These are phyloP conservation scores for Xerus inauris DNA, from an alignment of 2,113 vertebrate genomes.

Conservation along the genomic window DNA sequence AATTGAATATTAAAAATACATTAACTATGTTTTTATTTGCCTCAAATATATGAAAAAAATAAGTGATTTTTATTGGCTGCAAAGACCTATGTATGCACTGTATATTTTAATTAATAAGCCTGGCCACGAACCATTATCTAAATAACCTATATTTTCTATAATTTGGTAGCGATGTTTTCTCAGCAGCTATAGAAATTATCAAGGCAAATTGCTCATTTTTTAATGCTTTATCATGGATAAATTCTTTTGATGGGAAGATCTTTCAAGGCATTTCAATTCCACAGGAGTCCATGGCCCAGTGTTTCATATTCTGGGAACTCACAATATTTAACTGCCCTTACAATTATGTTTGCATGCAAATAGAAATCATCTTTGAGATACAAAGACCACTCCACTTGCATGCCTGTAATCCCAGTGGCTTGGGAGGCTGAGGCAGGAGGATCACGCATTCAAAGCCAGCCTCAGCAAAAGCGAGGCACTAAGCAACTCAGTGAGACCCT, in stretches of 20 bases:
- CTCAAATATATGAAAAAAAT: not conserved
- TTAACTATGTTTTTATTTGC: not conserved
- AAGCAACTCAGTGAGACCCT: too few relatives aligned
- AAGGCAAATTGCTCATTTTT: not conserved
- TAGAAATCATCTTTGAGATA: not conserved
- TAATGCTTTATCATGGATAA: not conserved
- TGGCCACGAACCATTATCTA: not conserved
- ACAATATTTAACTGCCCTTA: not conserved
- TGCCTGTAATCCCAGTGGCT: too few relatives aligned
- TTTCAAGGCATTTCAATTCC: not conserved
- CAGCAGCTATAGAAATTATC: not conserved
- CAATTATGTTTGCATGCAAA: not conserved
- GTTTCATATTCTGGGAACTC: not conserved
- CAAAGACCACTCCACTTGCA: not conserved
- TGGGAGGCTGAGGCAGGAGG: too few relatives aligned
- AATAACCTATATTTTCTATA: not conserved
- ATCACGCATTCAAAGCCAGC: too few relatives aligned
- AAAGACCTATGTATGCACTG: not conserved
- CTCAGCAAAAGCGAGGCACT: too few relatives aligned
- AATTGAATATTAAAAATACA: not conserved
- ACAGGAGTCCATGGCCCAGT: not conserved
- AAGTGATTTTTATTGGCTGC: not conserved
- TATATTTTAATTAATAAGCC: not conserved
- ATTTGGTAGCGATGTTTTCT: slow-evolving; percentile 6
- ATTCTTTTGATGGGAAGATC: not conserved